Evolutionary conservation across 2,888 invertebrate genomes (phyloP), one percentile per base, ranked within the genome.

Genomic region (Tinea pellionella): DNA sequence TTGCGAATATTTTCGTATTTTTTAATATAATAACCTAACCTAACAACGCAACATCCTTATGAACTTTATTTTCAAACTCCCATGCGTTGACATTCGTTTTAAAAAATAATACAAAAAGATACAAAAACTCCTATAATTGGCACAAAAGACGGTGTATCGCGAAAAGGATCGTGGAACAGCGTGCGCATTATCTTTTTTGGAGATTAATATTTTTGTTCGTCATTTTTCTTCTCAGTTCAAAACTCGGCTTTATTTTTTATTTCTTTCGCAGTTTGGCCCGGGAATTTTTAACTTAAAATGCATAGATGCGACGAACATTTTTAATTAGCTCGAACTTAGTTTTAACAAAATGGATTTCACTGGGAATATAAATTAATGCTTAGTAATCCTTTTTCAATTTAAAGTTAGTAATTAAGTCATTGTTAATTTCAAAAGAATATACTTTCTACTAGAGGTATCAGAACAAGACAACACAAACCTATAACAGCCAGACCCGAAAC

Each of bases 71-170:
- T 24, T 7, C 13, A 53, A 24, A 24, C 53, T 53, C 78, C 80
- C 56, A 60, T 55, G 16, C 64, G 65, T 67, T 71, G 71, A 74
- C 71, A 74, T 63, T 63, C 69, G 69, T 64, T 68, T 64, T 55
- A 67, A 68, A 69, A 71, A 64, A 59, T 63, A 62, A 57, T 63
- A 70, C n/a, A 74, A 77, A 77, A 73, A 67, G 69, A 67, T 66
- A 65, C 71, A 75, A 73, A 72, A 68, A 67, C 72, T 77, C 19
- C 24, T 72, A 78, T 84, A 86, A 85, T 85, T 85, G 84, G 82
- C 85, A 86, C 82, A 86, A 85, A 81, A 80, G 83, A 81, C 75
- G 65, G 71, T 71, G 71, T 76, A 80, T 78, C 77, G 75, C 74
- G 75, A 71, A 80, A 80, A 78, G 73, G 72, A 71, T 68, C 71